Evolutionary conservation across 2,888 invertebrate genomes (phyloP).

Genomic region (Capitulum mitella): DNA sequence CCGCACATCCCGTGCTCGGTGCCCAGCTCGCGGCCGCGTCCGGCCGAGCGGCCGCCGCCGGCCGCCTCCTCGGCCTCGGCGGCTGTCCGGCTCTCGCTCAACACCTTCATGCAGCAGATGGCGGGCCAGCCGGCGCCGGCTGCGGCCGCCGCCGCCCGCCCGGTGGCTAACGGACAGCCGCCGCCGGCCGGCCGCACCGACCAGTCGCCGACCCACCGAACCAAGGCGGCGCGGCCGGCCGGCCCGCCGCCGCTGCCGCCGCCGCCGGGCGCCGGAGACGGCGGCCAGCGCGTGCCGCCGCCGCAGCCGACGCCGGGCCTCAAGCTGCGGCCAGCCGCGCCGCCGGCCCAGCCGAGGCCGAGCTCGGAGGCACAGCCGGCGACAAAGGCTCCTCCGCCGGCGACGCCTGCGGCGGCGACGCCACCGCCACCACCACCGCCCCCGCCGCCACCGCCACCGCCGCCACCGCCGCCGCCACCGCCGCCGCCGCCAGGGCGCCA

Average conservation of each 20-base stretch:
- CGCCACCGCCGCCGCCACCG: background rate
- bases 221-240: background rate
- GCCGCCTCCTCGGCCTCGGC: background rate
- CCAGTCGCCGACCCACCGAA: background rate
- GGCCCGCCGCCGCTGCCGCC: background rate
- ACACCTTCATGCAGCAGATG: background rate
- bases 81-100: background rate
- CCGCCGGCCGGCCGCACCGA: background rate
- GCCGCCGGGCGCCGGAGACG: too few species aligned
- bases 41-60: background rate
- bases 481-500: background rate
- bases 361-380: background rate
- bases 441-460: background rate
- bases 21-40: background rate
- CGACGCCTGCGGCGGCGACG: background rate
- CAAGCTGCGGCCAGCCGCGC: background rate
- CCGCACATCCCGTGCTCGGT: constrained; percentile 14
- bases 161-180: background rate
- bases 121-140: background rate
- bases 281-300: background rate
- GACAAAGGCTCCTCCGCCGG: background rate
- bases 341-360: background rate
- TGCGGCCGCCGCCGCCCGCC: background rate
- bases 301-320: background rate
- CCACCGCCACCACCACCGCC: background rate